Evolutionary conservation across 2,888 invertebrate species (phyloP).

Genomic region (Leptinotarsa rubiginosa): DNA sequence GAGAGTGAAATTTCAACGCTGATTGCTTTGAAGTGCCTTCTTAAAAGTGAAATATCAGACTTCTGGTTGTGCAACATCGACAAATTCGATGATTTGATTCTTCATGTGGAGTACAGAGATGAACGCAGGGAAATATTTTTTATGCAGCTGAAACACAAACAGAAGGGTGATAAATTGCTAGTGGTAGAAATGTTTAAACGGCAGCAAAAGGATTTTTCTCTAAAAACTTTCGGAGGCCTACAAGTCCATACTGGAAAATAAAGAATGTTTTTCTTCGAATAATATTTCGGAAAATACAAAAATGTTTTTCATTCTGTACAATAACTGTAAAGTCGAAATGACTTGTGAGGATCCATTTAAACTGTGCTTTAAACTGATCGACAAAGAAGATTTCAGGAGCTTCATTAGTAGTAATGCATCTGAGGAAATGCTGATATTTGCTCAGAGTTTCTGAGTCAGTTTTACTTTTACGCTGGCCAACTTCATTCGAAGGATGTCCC

Average conservation of each 20-base stretch:
- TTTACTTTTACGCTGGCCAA: slow-evolving; percentile 34
- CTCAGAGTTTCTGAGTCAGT: slow-evolving; percentile 21
- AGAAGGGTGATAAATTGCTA: slow-evolving; percentile 9
- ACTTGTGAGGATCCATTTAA: slow-evolving; percentile 3
- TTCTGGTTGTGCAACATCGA: slow-evolving; percentile 29
- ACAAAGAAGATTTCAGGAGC: slow-evolving; percentile 8
- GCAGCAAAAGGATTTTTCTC: slow-evolving; percentile 17
- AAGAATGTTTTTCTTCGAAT: slow-evolving; percentile 12
- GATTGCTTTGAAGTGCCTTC: slow-evolving; percentile 32
- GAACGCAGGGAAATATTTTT: slow-evolving; percentile 20
- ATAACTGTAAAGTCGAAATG: slow-evolving; percentile 3
- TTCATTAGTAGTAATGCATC: slow-evolving; percentile 21
- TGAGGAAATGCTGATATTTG: slow-evolving; percentile 6
- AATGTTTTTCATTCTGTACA: slow-evolving; percentile 25
- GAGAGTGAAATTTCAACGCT: slow-evolving; percentile 24
- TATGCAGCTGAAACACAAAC: slow-evolving; percentile 31
- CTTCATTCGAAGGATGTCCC: slow-evolving; percentile 18
- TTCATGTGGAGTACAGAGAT: slow-evolving; percentile 22
- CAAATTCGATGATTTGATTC: slow-evolving; percentile 33
- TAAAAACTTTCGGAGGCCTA: slow-evolving; percentile 27
- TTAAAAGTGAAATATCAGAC: slow-evolving; percentile 23
- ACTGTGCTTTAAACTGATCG: slow-evolving; percentile 1
- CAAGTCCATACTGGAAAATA: not conserved
- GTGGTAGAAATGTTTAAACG: slow-evolving; percentile 23
- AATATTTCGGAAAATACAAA: slow-evolving; percentile 1